phyloP scores from a whole-genome alignment of 2,797 vertebrate genomes.

The Eulemur coronatus region DNA sequence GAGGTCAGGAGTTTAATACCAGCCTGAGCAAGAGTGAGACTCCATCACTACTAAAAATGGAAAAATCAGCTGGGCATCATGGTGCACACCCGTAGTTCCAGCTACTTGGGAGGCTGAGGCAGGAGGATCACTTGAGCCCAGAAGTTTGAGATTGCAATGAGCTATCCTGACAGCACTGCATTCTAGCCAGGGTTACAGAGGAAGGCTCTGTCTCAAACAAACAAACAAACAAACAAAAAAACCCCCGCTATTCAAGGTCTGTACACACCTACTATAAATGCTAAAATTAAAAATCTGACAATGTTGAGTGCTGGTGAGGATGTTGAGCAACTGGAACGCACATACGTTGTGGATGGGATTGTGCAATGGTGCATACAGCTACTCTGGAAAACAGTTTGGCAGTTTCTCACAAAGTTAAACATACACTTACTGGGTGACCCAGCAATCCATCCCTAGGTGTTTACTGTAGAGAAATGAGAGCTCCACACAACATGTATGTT shows the following conservation, averaged over 20 bases:
- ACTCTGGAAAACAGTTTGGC: rapidly evolving
- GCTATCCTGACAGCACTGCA: too few relatives aligned
- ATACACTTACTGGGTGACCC: rapidly evolving
- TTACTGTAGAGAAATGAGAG: rapidly evolving
- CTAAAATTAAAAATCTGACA: not conserved
- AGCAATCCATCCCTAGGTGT: not conserved
- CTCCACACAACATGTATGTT: not conserved
- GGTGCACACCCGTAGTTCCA: too few relatives aligned
- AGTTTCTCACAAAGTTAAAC: not conserved
- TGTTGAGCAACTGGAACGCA: rapidly evolving
- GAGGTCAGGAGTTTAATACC: too few relatives aligned
- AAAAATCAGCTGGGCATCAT: too few relatives aligned
- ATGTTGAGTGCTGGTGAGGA: not conserved
- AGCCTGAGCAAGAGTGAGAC: too few relatives aligned
- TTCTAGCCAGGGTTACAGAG: too few relatives aligned
- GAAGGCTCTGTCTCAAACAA: too few relatives aligned
- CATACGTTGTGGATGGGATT: rapidly evolving
- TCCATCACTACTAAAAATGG: too few relatives aligned
- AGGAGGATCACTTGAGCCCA: too few relatives aligned
- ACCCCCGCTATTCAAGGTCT: rapidly evolving
- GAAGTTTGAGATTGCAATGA: too few relatives aligned
- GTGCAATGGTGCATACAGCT: rapidly evolving
- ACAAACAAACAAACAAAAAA: too few relatives aligned
- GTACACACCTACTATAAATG: not conserved
- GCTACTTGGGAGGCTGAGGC: too few relatives aligned